These are phyloP conservation scores for Octodonta nipae DNA, from an alignment of 2,888 invertebrate species.

Conservation along the genomic window DNA sequence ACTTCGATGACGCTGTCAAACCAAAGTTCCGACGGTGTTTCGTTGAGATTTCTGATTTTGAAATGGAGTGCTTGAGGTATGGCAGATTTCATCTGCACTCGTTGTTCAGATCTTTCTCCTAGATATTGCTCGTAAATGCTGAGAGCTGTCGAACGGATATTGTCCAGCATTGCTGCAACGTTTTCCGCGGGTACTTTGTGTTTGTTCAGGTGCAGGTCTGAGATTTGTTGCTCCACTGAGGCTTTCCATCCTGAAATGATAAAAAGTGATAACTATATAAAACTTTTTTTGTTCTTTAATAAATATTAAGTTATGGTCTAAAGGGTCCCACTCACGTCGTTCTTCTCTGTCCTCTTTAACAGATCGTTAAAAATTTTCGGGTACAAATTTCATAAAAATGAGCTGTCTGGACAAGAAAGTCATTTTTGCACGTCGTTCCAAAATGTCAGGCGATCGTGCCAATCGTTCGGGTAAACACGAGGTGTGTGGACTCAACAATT, in stretches of 20 bases:
- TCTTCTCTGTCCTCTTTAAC: no score
- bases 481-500: no score
- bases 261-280: no score
- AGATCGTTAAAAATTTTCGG: no score
- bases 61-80: conserved; percentile 46
- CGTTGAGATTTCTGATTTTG: conserved; percentile 45
- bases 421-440: no score
- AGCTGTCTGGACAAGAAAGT: no score
- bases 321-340: no score
- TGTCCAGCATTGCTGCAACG: conserved; percentile 26
- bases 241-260: conserved; percentile 45
- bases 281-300: no score
- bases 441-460: no score
- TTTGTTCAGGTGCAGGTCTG: conserved; percentile 41
- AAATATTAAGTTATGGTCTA: no score
- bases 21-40: conserved; percentile 54
- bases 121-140: conserved; percentile 67
- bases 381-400: no score
- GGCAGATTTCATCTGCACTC: conserved; percentile 48
- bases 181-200: conserved; percentile 34
- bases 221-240: conserved; percentile 57
- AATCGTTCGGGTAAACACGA: no score
- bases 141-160: conserved; percentile 50
- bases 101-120: conserved; percentile 53
- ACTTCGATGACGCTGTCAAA: conserved; percentile 72